phyloP scores from a whole-genome alignment of 2,797 vertebrate genomes.

The Poeciliopsis turneri region DNA sequence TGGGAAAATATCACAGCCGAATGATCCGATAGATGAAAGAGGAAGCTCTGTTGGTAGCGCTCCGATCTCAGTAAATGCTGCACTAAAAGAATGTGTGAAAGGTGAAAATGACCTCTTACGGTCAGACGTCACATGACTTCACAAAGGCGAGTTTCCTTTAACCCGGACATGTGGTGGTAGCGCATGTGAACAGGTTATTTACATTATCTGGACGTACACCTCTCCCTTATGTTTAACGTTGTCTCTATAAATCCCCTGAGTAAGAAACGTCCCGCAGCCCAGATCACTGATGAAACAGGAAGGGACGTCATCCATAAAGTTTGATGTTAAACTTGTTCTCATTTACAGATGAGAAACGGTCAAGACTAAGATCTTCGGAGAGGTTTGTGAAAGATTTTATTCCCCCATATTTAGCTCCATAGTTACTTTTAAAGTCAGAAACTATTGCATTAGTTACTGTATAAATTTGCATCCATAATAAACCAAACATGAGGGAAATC shows the following conservation, averaged over 20 bases:
- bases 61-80: no score
- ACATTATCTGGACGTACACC: background rate
- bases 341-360: background rate
- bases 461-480: background rate
- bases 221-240: background rate
- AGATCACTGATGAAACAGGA: background rate
- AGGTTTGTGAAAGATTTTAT: background rate
- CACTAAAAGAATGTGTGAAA: no score
- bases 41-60: no score
- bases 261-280: background rate
- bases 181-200: no score
- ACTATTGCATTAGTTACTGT: background rate
- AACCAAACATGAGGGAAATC: background rate
- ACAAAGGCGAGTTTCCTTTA: no score
- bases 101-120: no score
- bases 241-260: background rate
- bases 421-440: background rate
- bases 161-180: no score
- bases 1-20: no score
- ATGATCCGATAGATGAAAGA: no score
- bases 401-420: background rate
- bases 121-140: no score
- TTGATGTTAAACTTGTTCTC: background rate
- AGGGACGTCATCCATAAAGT: background rate
- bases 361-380: background rate